Evolutionary conservation across 2,888 invertebrate genomes (phyloP).

Genomic region (Adineta ricciae): DNA sequence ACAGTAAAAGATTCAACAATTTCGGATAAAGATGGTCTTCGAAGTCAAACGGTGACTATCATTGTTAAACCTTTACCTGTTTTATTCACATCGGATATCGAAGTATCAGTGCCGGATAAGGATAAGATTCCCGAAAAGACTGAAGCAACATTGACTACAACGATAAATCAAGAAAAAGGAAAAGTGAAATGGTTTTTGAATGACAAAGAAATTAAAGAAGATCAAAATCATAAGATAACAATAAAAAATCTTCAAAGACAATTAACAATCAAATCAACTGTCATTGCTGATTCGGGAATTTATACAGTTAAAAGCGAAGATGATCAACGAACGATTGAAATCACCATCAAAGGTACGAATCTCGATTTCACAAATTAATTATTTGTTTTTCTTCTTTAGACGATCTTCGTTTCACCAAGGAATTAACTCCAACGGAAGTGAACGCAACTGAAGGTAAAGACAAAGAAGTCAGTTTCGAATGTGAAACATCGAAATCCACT

Average conservation of each 20-base stretch:
- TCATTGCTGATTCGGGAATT: not conserved
- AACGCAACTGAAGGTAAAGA: not conserved
- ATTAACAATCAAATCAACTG: not conserved
- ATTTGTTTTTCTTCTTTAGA: not conserved
- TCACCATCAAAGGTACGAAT: not conserved
- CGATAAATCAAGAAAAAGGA: slow-evolving; percentile 17
- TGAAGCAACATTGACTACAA: not conserved
- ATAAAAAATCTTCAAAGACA: not conserved
- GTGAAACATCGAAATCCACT: slow-evolving; percentile 9
- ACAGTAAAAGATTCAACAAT: not conserved
- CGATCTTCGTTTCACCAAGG: not conserved
- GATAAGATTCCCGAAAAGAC: slow-evolving; percentile 1
- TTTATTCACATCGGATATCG: not conserved
- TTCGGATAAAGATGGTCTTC: not conserved
- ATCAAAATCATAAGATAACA: slow-evolving; percentile 15
- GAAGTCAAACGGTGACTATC: not conserved
- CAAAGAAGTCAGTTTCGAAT: not conserved
- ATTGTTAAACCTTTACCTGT: not conserved
- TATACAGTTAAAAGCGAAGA: not conserved
- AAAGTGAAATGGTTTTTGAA: slow-evolving; percentile 12
- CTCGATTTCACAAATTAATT: not conserved
- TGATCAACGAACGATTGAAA: not conserved
- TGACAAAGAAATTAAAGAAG: slow-evolving; percentile 20
- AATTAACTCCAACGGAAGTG: not conserved
- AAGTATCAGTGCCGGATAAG: not conserved